Evolutionary conservation across 2,113 vertebrate genomes (phyloP).

Genomic region (Herpetotheres cachinnans): DNA sequence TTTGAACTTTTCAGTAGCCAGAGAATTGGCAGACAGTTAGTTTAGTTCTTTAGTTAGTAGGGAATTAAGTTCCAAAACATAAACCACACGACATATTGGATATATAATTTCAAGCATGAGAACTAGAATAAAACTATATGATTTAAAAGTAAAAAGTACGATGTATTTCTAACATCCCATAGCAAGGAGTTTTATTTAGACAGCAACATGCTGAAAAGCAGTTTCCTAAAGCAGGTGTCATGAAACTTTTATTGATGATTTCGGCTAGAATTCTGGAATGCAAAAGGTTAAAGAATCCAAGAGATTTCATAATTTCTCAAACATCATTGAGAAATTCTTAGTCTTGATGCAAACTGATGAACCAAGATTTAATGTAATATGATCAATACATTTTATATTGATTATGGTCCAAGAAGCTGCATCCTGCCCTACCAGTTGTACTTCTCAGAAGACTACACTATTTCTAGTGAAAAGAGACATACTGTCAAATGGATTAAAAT

Average conservation of each 20-base stretch:
- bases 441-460: not conserved
- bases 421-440: slow-evolving; percentile 17
- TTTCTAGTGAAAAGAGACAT: slow-evolving; percentile 6
- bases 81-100: not conserved
- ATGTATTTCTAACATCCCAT: not conserved
- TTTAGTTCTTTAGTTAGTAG: not conserved
- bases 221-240: not conserved
- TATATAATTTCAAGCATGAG: not conserved
- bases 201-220: not conserved
- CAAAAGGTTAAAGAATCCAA: not conserved
- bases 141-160: not conserved
- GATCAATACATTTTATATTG: slow-evolving; percentile 48
- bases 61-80: not conserved
- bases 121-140: not conserved
- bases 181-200: not conserved
- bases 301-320: slow-evolving; percentile 4
- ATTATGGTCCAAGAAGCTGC: slow-evolving; percentile 48
- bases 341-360: slow-evolving; percentile 35
- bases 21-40: not conserved
- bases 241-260: not conserved
- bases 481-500: not conserved
- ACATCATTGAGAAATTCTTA: slow-evolving; percentile 13
- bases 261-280: not conserved
- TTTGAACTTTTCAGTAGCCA: not conserved
- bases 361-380: slow-evolving; percentile 32